A percentile compares a stretch with the other conserved stretches of the same genome.
These are phyloP conservation scores for Drosophila sturtevanti DNA, from an alignment of 1,140 invertebrate species.

Conservation along the genomic window DNA sequence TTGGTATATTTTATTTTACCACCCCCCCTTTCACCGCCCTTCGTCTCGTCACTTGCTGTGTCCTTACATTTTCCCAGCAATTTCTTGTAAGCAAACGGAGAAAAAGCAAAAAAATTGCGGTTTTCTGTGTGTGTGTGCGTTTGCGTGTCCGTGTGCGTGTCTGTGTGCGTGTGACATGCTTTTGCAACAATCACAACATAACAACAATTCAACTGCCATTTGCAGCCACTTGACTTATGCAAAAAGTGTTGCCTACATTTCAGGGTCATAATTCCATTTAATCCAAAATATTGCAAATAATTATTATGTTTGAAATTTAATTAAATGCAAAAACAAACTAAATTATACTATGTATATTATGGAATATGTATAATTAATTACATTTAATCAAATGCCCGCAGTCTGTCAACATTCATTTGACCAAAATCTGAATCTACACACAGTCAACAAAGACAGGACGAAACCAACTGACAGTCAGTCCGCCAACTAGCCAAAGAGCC, in stretches of 20 bases:
- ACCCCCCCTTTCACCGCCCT: too few species aligned
- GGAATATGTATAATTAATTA: slow-evolving; percentile 68
- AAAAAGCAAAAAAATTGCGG: slow-evolving; percentile 41
- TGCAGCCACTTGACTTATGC: slow-evolving; percentile 39
- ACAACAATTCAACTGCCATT: slow-evolving; percentile 37
- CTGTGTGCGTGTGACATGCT: slow-evolving; percentile 64
- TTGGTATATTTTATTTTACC: slow-evolving; percentile 33
- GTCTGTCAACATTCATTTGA: slow-evolving; percentile 68
- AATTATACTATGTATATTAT: background rate
- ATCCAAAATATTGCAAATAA: slow-evolving; percentile 8
- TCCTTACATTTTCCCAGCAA: background rate
- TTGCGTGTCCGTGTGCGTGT: slow-evolving; percentile 27
- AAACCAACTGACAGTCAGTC: background rate
- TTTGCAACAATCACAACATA: slow-evolving; percentile 31
- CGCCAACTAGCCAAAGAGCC: slow-evolving; percentile 5
- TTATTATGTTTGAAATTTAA: slow-evolving; percentile 5
- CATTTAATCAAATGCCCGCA: slow-evolving; percentile 66
- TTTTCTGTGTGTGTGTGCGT: slow-evolving; percentile 54
- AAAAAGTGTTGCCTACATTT: slow-evolving; percentile 54
- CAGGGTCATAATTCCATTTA: slow-evolving; percentile 9
- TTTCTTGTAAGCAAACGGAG: slow-evolving; percentile 36
- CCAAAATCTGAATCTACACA: slow-evolving; percentile 25
- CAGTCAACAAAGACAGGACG: background rate
- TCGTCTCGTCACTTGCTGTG: background rate
- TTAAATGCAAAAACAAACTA: slow-evolving; percentile 1